These are phyloP conservation scores for Eira barbara DNA, from an alignment of 2,113 vertebrate species.

Conservation along the genomic window DNA sequence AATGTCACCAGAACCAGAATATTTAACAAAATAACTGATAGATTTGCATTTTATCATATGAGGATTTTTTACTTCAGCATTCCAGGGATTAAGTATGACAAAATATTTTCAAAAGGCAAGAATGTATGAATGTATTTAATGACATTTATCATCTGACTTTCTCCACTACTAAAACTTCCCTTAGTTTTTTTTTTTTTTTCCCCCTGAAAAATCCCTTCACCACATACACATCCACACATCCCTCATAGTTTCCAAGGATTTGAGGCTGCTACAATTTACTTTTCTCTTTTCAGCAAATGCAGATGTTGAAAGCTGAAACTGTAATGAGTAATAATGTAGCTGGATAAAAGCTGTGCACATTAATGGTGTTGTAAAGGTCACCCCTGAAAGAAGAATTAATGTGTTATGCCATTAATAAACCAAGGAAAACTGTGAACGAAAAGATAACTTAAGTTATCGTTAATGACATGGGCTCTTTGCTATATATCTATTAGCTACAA, in stretches of 20 bases:
- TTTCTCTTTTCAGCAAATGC: constrained; percentile 79
- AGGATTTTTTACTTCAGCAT: constrained; percentile 35
- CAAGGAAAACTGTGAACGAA: constrained; percentile 81
- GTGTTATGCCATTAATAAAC: constrained; percentile 85
- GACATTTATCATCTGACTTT: constrained; percentile 66
- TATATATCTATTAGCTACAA: constrained; percentile 79
- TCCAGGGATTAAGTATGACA: constrained; percentile 37
- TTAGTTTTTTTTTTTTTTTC: constrained; percentile 50
- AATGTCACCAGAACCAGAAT: constrained; percentile 48
- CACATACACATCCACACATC: constrained; percentile 43
- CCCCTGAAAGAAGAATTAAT: constrained; percentile 85
- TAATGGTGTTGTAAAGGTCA: constrained; percentile 87
- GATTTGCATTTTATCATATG: constrained; percentile 47
- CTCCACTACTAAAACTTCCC: constrained; percentile 39
- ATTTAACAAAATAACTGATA: constrained; percentile 43
- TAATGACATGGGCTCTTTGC: constrained; percentile 81
- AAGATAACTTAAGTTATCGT: constrained; percentile 86
- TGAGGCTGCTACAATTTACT: constrained; percentile 78
- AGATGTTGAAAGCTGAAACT: constrained; percentile 83
- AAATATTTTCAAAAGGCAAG: constrained; percentile 43
- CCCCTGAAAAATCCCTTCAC: constrained; percentile 57
- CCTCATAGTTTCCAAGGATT: constrained; percentile 69
- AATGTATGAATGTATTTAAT: constrained; percentile 52
- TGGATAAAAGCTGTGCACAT: constrained; percentile 86
- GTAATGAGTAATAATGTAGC: constrained; percentile 85